Evolutionary conservation across 2,888 invertebrate genomes (phyloP), one percentile per base, ranked within the genome.

Genomic region (Stenchaetothrips biformis): DNA sequence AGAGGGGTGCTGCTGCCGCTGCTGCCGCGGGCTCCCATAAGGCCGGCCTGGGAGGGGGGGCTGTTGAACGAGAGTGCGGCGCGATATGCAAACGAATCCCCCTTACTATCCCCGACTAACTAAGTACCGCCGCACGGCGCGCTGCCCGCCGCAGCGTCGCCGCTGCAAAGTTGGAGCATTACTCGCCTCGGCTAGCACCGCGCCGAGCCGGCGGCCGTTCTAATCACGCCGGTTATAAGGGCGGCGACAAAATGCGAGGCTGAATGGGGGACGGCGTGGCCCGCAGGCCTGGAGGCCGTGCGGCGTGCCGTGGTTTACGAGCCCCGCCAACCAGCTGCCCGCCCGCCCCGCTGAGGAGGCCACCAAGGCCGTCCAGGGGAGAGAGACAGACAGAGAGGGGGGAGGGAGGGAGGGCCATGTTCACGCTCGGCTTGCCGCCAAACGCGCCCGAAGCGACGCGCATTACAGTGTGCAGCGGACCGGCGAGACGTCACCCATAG

Each of bases 351-450:
- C 11, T 25, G 9, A 25, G 37, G 37, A 37, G 37, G 37, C 37
- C 37, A 4, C 4, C 37, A 37, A 37, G 37, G 37, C 37, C 37
- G 37, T 37, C 2, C 1, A 37, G 37, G 37, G 4, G 37, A 37
- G 37, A 37, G 37, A n/a, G 67, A 4, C 67, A n/a, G 21, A n/a
- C 49, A 9, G 8, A 49, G 49, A 13, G 49, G 13, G 8, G 21
- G 21, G 21, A 9, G 21, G 67, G 21, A 1, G 67, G 21, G 67
- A 74, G 25, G 11, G 67, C 25, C 11, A 74, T 74, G 25, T 74
- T 74, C 67, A 74, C 67, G 67, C 21, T 74, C 67, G 9, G 25
- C 67, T 74, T 74, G 67, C 21, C 67, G 53, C 25, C 67, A 25
- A 6, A 59, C 59, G 16, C 59, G 18, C 59, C 6, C 59, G 37